Evolutionary conservation across 2,797 vertebrate genomes (phyloP), one percentile per base, ranked within the genome.

Genomic region (Lophotriccus pileatus): DNA sequence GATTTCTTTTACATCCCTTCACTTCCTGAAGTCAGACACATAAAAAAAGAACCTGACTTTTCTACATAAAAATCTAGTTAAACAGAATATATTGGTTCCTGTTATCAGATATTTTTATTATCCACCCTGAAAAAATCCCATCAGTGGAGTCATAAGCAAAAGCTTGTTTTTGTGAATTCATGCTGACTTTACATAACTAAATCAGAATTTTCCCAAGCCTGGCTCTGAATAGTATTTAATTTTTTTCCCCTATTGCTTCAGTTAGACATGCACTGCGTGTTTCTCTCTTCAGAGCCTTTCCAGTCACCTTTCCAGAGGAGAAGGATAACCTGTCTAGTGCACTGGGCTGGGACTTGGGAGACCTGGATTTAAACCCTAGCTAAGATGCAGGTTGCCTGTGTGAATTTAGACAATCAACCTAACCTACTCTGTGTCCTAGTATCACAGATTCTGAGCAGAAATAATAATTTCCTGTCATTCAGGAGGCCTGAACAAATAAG

Each of bases 131-230:
- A 96, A 90, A 95, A 91, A 76, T 76, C 62, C 78, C 75, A 89
- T 89, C 70, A 94, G 53, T 36, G 5, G 41, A 78, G 79, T 88
- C 87, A 96, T 84, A 84, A 90, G 59, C 70, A 91, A 39, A 78
- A 88, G 34, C 53, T 86, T 90, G 59, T 64, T 91, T 95, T 95
- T 37, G 7, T 84, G 89, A 94, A 94, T 93, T 74, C 87, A 73
- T 92, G 79, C 79, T 95, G 95, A 83, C 81, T 96, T 96, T 91
- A 86, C 64, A 37, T 93, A 95, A 97, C 95, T 95, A 94, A 93
- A 93, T 68, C 30, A 56, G 89, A 82, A 90, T 95, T 96, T 92
- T 86, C 84, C 46, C 49, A 84, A 92, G 87, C 55, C 83, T 94
- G 87, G 84, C 78, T 73, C 73, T 86, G 72, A 90, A 37, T 69